Evolutionary conservation across 2,888 invertebrate species (phyloP), one percentile per base, ranked within the genome.

Genomic region (Mechanitis mazaeus): DNA sequence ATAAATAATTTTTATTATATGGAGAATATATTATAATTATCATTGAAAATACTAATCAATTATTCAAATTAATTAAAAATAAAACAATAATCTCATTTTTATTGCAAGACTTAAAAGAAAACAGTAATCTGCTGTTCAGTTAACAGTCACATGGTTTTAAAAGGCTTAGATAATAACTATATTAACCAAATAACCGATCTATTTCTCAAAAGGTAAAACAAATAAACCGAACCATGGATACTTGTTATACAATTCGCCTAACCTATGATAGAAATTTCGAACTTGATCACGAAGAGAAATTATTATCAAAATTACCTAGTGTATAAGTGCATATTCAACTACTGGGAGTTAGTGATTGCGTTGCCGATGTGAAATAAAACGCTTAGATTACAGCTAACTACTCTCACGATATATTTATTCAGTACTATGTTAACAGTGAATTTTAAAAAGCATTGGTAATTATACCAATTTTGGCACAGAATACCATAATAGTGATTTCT

Each of bases 201-300:
- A 76, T 76, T 71, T 74, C 69, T 74, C 69, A 75, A 75, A 73
- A 67, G 74, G 71, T 74, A 75, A 82, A 84, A 70, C 69, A 80
- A 77, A 78, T 67, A 71, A 80, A 80, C 76, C 70, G 65, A 80
- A 83, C 76, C 69, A 71, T 78, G 78, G 76, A 78, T 84, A 85
- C 77, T 80, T 83, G 83, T 84, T 81, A 84, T 79, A 84, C 81
- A 84, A 84, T 88, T 89, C 80, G 81, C 86, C 89, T 89, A 90
- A 83, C 89, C 90, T 90, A 90, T 88, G 88, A 88, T 88, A 89
- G 87, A 84, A 84, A 87, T 88, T 87, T 85, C 81, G 81, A 88
- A 86, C 84, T 87, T 84, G 86, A 88, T 88, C 87, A 84, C 86
- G 86, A 89, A 87, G 87, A 87, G 81, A 90, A 90, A 89, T 85